Conservation (phyloP, 2,113 vertebrate species). For the Otis tarda region DNA sequence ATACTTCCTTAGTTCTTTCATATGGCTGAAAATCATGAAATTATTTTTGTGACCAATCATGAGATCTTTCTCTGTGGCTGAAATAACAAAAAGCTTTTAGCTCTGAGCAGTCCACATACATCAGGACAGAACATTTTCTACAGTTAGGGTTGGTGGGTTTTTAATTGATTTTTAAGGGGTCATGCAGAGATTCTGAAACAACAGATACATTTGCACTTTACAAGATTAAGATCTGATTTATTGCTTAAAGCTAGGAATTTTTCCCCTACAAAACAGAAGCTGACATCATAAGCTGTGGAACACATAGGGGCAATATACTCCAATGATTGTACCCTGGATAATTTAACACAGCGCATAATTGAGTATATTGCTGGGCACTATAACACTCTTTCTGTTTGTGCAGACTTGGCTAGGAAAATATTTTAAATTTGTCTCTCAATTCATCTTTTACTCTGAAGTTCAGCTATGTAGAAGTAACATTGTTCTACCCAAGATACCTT, state of each 20-base stretch:
- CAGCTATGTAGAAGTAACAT: not conserved
- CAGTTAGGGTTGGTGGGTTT: not conserved
- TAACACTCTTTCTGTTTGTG: not conserved
- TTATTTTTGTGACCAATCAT: not conserved
- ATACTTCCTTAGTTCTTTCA: not conserved
- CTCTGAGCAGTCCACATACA: not conserved
- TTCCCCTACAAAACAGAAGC: not conserved
- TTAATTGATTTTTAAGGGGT: not conserved
- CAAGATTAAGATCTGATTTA: not conserved
- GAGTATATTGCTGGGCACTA: not conserved
- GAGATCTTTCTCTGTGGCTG: not conserved
- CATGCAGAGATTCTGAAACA: not conserved
- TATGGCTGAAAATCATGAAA: not conserved
- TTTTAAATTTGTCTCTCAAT: not conserved
- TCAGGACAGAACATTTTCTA: not conserved
- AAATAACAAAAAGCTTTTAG: not conserved
- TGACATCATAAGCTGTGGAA: not conserved
- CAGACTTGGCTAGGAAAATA: not conserved
- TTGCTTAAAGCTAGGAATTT: not conserved
- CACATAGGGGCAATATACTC: not conserved
- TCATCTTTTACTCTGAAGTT: not conserved
- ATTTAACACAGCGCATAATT: not conserved
- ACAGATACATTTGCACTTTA: not conserved
- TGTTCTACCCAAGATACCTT: not conserved
- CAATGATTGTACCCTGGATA: not conserved